Conservation (phyloP, 1,140 invertebrate species). For the Macrocentrus cingulum region DNA sequence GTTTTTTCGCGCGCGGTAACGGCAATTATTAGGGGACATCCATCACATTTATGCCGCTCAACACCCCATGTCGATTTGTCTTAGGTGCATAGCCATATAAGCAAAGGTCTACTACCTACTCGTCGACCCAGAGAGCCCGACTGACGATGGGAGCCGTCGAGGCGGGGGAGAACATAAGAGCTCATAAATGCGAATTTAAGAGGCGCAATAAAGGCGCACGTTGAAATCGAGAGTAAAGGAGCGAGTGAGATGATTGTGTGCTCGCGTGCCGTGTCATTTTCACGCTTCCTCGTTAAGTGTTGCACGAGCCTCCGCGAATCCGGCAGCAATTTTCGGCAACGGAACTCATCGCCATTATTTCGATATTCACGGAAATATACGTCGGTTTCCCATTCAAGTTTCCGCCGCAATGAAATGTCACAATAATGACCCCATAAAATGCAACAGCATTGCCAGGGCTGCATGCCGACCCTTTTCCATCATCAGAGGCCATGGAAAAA, state of each 20-base stretch:
- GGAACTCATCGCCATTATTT: slow-evolving; percentile 2
- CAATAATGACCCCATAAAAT: slow-evolving; percentile 12
- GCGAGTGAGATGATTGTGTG: slow-evolving; percentile 44
- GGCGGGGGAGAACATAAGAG: slow-evolving; percentile 53
- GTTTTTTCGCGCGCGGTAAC: too few species aligned
- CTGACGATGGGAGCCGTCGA: slow-evolving; percentile 29
- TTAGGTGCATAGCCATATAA: slow-evolving; percentile 13
- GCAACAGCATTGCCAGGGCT: slow-evolving; percentile 14
- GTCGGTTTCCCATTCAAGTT: not conserved
- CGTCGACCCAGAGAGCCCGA: slow-evolving; percentile 9
- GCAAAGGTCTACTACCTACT: slow-evolving; percentile 9
- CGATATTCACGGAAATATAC: slow-evolving; percentile 2
- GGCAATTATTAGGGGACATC: too few species aligned
- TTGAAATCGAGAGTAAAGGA: slow-evolving; percentile 60
- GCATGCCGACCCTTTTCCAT: slow-evolving; percentile 33
- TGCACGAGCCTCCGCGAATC: slow-evolving; percentile 10
- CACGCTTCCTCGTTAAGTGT: slow-evolving; percentile 26
- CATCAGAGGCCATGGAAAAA: slow-evolving; percentile 40
- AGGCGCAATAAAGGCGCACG: slow-evolving; percentile 61
- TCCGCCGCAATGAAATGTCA: not conserved
- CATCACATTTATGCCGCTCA: slow-evolving; percentile 34
- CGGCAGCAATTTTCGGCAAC: slow-evolving; percentile 11
- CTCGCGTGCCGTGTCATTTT: slow-evolving; percentile 25
- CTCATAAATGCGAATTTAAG: slow-evolving; percentile 63
- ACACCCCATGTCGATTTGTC: slow-evolving; percentile 27